Evolutionary conservation across 2,888 invertebrate genomes (phyloP).

Genomic region (Ornithoptera alexandrae): DNA sequence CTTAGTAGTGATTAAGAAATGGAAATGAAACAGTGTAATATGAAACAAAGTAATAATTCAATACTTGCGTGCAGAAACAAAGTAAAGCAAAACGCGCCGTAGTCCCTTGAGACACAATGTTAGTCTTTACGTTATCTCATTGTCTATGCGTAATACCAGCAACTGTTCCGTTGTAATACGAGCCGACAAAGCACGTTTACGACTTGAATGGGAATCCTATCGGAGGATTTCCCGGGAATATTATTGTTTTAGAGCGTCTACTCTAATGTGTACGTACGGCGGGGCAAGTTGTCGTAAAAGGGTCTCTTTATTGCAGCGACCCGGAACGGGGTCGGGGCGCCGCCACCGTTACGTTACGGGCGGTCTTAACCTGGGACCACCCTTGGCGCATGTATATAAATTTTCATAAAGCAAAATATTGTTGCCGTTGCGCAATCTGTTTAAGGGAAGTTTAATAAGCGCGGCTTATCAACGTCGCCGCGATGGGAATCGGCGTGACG

Average conservation of each 20-base stretch:
- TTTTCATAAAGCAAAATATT: conserved; percentile 54
- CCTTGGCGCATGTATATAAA: conserved; percentile 55
- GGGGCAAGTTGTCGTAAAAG: conserved; percentile 59
- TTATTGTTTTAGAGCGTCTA: conserved; percentile 47
- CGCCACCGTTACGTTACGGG: conserved; percentile 43
- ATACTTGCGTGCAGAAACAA: neutral
- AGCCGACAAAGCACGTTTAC: conserved; percentile 45
- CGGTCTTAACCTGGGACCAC: conserved; percentile 62
- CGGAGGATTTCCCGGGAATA: conserved; percentile 54
- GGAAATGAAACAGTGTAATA: too few relatives aligned
- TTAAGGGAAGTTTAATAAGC: conserved; percentile 17
- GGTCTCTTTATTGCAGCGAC: conserved; percentile 59
- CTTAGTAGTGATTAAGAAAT: too few relatives aligned
- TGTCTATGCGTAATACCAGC: conserved; percentile 1
- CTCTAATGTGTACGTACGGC: conserved; percentile 45
- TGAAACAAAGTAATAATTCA: neutral
- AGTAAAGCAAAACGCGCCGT: conserved; percentile 1
- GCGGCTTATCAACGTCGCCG: conserved; percentile 11
- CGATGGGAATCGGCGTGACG: conserved; percentile 7
- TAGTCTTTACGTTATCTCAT: neutral
- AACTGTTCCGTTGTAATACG: conserved; percentile 9
- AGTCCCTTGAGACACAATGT: neutral
- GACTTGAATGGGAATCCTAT: conserved; percentile 56
- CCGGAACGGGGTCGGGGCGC: conserved; percentile 47
- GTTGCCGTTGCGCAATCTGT: conserved; percentile 32